Conservation (phyloP, 2,888 invertebrate species). For the Charanyca ferruginea region DNA sequence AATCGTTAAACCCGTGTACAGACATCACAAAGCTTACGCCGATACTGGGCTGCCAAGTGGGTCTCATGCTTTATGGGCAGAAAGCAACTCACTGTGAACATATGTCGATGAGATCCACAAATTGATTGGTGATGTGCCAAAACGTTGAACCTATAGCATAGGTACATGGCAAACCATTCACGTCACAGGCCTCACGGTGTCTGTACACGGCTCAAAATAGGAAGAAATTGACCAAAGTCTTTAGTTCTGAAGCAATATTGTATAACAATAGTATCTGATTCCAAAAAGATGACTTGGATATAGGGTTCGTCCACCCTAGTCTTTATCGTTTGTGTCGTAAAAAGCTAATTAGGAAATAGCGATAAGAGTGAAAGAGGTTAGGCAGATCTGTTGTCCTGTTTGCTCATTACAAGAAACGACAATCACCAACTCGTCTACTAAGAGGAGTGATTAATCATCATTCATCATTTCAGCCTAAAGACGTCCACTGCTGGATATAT, state of each 20-base stretch:
- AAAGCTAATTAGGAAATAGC: neutral
- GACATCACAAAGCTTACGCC: neutral
- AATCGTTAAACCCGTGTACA: neutral
- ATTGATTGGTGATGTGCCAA: neutral
- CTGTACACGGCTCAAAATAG: neutral
- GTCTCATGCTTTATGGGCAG: neutral
- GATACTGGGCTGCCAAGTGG: neutral
- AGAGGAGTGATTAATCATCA: neutral
- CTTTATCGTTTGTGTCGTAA: neutral
- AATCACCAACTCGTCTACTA: neutral
- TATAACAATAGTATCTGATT: conserved; percentile 37
- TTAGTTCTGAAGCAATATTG: conserved; percentile 26
- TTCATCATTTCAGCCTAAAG: too few species aligned
- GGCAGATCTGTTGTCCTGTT: neutral
- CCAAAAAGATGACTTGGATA: neutral
- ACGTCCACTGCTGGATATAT: too few species aligned
- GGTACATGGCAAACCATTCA: neutral
- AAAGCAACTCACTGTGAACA: neutral
- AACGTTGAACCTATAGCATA: neutral
- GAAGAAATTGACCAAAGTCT: conserved; percentile 11
- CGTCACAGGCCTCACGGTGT: neutral
- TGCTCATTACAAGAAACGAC: neutral
- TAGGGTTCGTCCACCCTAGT: neutral
- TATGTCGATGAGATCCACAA: neutral
- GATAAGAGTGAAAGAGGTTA: neutral